Base-by-base conservation (phyloP, 2,113 vertebrate genomes). In the Myotis davidii region DNA sequence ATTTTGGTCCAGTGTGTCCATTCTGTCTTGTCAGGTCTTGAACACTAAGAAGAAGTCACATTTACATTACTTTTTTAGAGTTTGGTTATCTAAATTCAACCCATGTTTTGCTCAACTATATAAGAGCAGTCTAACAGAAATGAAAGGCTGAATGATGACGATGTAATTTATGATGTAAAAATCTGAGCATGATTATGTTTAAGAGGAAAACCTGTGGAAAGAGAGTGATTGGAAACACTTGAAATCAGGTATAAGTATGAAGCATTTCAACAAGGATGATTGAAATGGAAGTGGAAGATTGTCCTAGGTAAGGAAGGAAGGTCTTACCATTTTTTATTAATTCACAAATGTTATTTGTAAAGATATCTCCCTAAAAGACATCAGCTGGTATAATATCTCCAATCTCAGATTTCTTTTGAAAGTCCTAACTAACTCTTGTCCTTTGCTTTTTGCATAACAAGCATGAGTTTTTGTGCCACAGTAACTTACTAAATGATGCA, bases 211-310 rank as follows among this genome's bases (percentile, higher is more conserved):
- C 18, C 39, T 84, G 42, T 74, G 42, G 27, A 56, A 50, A 72
- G 32, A 85, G 18, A 70, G 18, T 90, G 76, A 93, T 89, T 90
- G 74, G 76, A 86, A 39, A 91, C 2, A 70, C 88, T 94, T 87
- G 74, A 97, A 95, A 95, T 96, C 94, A 97, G 79, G 65, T 89
- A 11, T n/a, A 84, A 88, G 48, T 70, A 70, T 96, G 73, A 93
- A 78, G 61, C 54, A 64, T 78, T 93, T 93, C 83, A 34, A 74
- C 32, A 69, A 48, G 17, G 27, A 48, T 95, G 79, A 89, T 79
- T 97, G 56, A 45, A 77, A 77, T 88, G 54, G 85, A 77, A 85
- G 21, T 72, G 8, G 32, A 82, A 90, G 79, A 91, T 67, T 42
- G 23, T 85, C 27, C 59, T 39, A 65, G 52, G 9, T 61, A 67